phyloP scores from a whole-genome alignment of 2,888 invertebrate genomes.

The Polydrusus tereticollis region DNA sequence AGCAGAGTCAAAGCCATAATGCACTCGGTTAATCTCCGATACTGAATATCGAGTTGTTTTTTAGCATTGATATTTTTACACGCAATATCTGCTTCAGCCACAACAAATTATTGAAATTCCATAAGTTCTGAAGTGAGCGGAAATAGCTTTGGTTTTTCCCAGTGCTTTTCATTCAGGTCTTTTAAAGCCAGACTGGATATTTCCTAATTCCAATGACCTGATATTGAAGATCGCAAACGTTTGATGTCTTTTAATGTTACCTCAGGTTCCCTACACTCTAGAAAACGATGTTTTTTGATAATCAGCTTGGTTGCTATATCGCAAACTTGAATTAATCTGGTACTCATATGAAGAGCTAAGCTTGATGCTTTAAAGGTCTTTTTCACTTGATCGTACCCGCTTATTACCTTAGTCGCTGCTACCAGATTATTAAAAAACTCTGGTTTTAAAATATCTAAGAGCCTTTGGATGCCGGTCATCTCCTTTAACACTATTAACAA shows the following conservation, averaged over 20 bases:
- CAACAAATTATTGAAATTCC: slow-evolving; percentile 28
- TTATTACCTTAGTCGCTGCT: slow-evolving; percentile 47
- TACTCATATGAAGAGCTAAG: slow-evolving; percentile 47
- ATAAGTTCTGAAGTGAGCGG: slow-evolving; percentile 30
- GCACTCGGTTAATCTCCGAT: too few relatives aligned
- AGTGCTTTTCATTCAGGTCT: slow-evolving; percentile 33
- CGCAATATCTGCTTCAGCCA: slow-evolving; percentile 15
- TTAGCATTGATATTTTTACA: background rate
- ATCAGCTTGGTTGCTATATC: slow-evolving; percentile 40
- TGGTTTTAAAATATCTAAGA: slow-evolving; percentile 49
- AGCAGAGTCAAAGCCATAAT: too few relatives aligned
- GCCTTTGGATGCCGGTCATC: slow-evolving; percentile 41
- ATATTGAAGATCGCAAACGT: slow-evolving; percentile 18
- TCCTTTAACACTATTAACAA: background rate
- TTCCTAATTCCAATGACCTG: slow-evolving; percentile 20
- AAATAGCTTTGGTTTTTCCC: slow-evolving; percentile 30
- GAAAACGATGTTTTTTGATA: slow-evolving; percentile 30
- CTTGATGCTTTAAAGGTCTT: slow-evolving; percentile 37
- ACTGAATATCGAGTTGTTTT: slow-evolving; percentile 20
- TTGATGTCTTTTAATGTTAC: slow-evolving; percentile 20
- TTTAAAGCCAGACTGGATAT: slow-evolving; percentile 30
- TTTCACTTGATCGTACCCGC: slow-evolving; percentile 30
- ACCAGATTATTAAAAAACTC: slow-evolving; percentile 49
- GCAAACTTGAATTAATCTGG: slow-evolving; percentile 40
- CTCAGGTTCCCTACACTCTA: slow-evolving; percentile 13